Evolutionary conservation across 2,113 vertebrate species (phyloP), one percentile per base, ranked within the genome.

Genomic region (Butastur rufipennis): DNA sequence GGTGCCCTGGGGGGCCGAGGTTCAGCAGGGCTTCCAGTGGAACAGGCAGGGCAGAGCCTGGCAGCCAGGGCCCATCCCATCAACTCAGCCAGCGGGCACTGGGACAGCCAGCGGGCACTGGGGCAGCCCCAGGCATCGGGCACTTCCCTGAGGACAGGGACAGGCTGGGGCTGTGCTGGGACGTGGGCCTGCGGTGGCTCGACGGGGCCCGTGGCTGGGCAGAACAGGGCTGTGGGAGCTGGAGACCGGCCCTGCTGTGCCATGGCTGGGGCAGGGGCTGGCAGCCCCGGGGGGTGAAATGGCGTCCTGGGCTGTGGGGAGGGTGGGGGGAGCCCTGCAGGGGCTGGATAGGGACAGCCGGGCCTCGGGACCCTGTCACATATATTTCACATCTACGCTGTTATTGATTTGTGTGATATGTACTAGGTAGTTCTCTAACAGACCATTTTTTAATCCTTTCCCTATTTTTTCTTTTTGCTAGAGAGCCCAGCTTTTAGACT

Each of bases 211-310:
- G 8, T 26, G 6, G 6, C 16, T 1, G 2, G 38, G 29, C 32
- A 67, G 31, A 25, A 16, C 10, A 62, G 26, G 21, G 7, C 20
- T 63, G n/a, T 26, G 67, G 20, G 16, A 68, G 18, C 14, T 42
- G 40, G 40, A 42, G 40, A 42, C 40, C 6, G 2, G 40, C 40
- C 40, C 40, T 42, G 40, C 40, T 42, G 40, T 6, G 40, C 13
- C 40, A 42, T 42, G 40, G 40, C 13, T 42, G 40, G 40, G 63
- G 58, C 65, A 56, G 66, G 48, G 73, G 50, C 72, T 17, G 50
- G 8, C 2, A 1, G 23, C 10, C 19, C 4, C 5, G 3, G 2
- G 5, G 9, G 4, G 2, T 56, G 27, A 27, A 11, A 26, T 38
- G 13, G 22, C 3, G 10, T 52, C 8, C 26, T 45, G 26, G 25